A percentile compares a stretch with the other conserved stretches of the same genome.
Conservation (phyloP, 1,140 invertebrate species). For the Scaptomyza graminum region DNA sequence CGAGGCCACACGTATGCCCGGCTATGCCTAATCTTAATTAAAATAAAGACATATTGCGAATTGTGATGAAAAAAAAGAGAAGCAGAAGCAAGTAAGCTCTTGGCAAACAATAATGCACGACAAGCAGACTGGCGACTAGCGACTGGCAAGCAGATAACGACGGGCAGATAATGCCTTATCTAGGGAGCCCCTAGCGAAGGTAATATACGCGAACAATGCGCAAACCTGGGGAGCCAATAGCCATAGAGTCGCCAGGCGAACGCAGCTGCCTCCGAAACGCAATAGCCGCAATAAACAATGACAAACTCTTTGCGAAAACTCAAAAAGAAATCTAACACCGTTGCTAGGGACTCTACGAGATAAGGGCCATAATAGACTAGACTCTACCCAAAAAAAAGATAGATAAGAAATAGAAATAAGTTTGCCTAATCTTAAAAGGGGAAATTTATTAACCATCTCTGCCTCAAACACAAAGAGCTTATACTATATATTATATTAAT, state of each 20-base stretch:
- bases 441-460: too few relatives aligned
- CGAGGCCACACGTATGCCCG: conserved; percentile 21
- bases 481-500: too few relatives aligned
- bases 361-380: not conserved
- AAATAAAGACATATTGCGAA: conserved; percentile 57
- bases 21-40: conserved; percentile 45
- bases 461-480: too few relatives aligned
- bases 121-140: conserved; percentile 13
- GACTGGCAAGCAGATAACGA: conserved; percentile 15
- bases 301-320: not conserved
- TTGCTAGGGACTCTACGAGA: conserved; percentile 18
- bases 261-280: not conserved
- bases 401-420: too few relatives aligned
- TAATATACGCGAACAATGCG: conserved; percentile 35
- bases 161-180: conserved; percentile 68
- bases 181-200: conserved; percentile 31
- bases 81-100: conserved; percentile 63
- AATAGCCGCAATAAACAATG: conserved; percentile 1
- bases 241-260: not conserved
- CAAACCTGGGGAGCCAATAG: conserved; percentile 45
- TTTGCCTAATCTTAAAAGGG: too few relatives aligned
- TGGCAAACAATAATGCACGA: conserved; percentile 67
- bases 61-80: conserved; percentile 43
- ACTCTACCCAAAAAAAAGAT: too few relatives aligned
- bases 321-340: not conserved